phyloP scores from a whole-genome alignment of 2,888 invertebrate genomes.

The Diogma glabrata region DNA sequence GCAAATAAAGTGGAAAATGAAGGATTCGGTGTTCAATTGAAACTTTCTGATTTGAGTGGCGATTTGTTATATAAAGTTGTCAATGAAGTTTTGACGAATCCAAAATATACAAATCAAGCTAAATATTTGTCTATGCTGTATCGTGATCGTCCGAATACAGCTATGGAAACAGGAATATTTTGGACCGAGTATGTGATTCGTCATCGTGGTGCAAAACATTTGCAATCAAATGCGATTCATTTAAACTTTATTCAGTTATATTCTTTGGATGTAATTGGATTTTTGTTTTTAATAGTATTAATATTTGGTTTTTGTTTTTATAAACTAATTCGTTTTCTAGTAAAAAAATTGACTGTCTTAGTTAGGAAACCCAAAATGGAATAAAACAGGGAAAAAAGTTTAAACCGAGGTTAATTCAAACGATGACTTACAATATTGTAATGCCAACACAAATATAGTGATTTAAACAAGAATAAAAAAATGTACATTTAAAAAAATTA shows the following conservation, averaged over 20 bases:
- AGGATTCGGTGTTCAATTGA: conserved; percentile 38
- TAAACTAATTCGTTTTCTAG: no score
- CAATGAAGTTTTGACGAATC: conserved; percentile 23
- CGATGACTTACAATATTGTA: no score
- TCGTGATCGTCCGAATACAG: conserved; percentile 20
- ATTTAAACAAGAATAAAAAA: no score
- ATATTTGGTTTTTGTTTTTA: not conserved
- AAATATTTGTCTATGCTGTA: conserved; percentile 33
- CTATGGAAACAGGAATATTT: conserved; percentile 40
- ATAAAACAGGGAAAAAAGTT: no score
- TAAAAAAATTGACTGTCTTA: no score
- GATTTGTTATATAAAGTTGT: conserved; percentile 18
- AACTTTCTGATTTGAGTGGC: conserved; percentile 36
- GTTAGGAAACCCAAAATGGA: no score
- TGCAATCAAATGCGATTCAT: conserved; percentile 25
- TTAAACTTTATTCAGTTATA: conserved; percentile 36
- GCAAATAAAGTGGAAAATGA: conserved; percentile 35
- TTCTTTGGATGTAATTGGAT: conserved; percentile 39
- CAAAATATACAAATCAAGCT: conserved; percentile 25
- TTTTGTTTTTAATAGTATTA: conserved; percentile 22
- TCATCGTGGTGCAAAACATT: conserved; percentile 15
- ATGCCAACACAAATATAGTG: no score
- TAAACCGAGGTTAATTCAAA: no score
- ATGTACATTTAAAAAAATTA: no score
- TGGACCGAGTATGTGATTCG: conserved; percentile 48